These are phyloP conservation scores for Gorsachius goisagi DNA, from an alignment of 2,113 vertebrate species.

Conservation along the genomic window DNA sequence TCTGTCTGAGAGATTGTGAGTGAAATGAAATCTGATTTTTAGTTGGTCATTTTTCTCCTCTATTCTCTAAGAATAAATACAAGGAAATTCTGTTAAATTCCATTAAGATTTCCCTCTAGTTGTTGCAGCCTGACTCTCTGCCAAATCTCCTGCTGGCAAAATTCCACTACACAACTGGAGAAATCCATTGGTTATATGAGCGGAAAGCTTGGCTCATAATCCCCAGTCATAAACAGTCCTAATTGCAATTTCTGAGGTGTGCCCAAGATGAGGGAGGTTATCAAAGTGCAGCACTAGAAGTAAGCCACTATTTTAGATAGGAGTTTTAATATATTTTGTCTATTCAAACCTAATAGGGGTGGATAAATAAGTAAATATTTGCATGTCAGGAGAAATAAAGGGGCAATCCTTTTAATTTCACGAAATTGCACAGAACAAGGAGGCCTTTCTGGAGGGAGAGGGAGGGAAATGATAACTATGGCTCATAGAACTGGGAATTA, in stretches of 20 bases:
- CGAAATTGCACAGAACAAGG: not conserved
- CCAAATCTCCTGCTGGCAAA: conserved; percentile 6
- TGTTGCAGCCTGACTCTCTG: not conserved
- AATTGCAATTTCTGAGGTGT: not conserved
- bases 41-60: not conserved
- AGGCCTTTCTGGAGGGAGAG: not conserved
- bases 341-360: not conserved
- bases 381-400: not conserved
- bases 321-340: not conserved
- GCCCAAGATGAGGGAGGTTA: not conserved
- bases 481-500: not conserved
- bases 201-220: not conserved
- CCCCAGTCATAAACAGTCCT: not conserved
- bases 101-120: not conserved
- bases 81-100: not conserved
- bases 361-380: not conserved
- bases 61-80: not conserved
- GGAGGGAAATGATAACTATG: not conserved
- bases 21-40: not conserved
- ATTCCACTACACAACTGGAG: not conserved
- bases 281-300: not conserved
- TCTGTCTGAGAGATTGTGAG: not conserved
- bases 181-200: not conserved
- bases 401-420: not conserved
- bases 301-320: not conserved